Conservation (phyloP, 2,797 vertebrate genomes). For the Sebastes reedi region DNA sequence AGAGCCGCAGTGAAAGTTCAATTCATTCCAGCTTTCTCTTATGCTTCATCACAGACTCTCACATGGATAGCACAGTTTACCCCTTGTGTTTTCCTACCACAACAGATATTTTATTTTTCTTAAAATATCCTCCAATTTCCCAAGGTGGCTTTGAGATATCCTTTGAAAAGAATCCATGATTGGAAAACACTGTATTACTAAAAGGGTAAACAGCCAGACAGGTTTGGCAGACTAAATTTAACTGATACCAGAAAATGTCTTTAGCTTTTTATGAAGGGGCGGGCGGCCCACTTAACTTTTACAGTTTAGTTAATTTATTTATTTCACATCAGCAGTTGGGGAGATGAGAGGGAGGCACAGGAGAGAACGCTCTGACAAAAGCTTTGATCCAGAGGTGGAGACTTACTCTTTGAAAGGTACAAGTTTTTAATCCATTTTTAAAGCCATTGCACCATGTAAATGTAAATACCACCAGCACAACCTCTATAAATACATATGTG, state of each 20-base stretch:
- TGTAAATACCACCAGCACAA: background rate
- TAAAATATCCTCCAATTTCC: constrained; percentile 7
- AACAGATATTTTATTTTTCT: background rate
- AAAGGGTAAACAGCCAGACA: constrained; percentile 2
- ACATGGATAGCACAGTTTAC: background rate
- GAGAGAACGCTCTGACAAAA: constrained; percentile 1
- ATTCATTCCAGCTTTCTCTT: background rate
- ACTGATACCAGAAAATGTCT: constrained; percentile 16
- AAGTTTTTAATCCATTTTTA: constrained; percentile 10
- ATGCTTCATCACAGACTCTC: background rate
- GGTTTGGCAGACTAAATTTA: constrained; percentile 11
- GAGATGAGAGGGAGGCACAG: background rate
- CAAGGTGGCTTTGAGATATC: constrained; percentile 3
- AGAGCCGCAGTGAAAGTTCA: constrained; percentile 12
- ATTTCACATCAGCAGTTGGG: constrained; percentile 7
- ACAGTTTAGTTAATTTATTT: constrained; percentile 1
- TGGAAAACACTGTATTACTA: constrained; percentile 1
- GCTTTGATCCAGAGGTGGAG: constrained; percentile 14
- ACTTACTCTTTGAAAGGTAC: background rate
- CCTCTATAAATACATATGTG: background rate
- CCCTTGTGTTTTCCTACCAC: background rate
- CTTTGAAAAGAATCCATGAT: background rate
- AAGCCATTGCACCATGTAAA: background rate
- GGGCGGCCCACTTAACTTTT: constrained; percentile 34
- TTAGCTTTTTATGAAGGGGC: constrained; percentile 18